These are phyloP conservation scores for Eclectus roratus DNA, from an alignment of 2,113 vertebrate genomes.

Conservation along the genomic window DNA sequence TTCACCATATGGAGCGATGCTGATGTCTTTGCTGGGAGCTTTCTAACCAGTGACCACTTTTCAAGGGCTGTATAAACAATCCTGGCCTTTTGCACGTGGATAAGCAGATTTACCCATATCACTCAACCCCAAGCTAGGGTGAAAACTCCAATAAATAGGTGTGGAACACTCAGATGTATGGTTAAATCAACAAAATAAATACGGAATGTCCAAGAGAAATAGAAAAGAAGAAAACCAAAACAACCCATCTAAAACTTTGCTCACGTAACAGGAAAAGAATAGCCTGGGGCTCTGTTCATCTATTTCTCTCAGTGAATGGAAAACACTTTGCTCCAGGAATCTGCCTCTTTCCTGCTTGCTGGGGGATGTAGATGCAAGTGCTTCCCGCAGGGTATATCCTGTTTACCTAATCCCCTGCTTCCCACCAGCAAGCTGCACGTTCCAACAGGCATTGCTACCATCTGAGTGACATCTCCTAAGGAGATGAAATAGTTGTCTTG, in stretches of 20 bases:
- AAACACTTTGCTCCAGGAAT: constrained; percentile 7
- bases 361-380: background rate
- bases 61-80: background rate
- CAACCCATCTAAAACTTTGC: background rate
- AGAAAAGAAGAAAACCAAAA: background rate
- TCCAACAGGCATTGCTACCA: background rate
- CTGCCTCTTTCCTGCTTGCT: background rate
- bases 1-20: background rate
- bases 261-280: constrained; percentile 42
- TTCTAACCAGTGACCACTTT: background rate
- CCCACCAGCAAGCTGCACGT: background rate
- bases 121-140: background rate
- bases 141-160: background rate
- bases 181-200: background rate
- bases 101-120: background rate
- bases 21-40: background rate
- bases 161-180: accelerated
- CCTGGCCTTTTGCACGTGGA: accelerated
- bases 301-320: background rate
- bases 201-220: accelerated
- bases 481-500: background rate
- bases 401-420: background rate
- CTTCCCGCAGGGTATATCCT: constrained; percentile 12
- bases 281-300: background rate
- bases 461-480: background rate